These are phyloP conservation scores for Parus major DNA, from an alignment of 2,113 vertebrate genomes.

Conservation along the genomic window DNA sequence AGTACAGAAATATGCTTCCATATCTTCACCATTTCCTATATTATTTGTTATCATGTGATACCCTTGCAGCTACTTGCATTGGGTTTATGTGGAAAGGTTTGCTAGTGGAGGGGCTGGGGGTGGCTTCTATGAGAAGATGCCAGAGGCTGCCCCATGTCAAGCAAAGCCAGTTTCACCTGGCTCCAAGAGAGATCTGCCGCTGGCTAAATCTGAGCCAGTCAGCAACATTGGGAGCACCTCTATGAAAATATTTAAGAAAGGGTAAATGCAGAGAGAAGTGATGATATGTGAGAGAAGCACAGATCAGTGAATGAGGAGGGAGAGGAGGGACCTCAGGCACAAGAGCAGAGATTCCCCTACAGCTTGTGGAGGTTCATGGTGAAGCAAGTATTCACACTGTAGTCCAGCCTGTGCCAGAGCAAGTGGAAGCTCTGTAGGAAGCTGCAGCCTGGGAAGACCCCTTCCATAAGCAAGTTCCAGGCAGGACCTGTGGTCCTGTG, in stretches of 20 bases:
- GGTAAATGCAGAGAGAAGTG: not conserved
- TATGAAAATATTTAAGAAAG: not conserved
- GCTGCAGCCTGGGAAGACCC: not conserved
- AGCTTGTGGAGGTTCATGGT: not conserved
- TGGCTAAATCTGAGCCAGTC: not conserved
- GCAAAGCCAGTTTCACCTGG: not conserved
- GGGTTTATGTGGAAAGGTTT: not conserved
- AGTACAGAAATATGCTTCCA: not conserved
- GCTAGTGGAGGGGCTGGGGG: not conserved
- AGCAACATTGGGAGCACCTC: accelerated
- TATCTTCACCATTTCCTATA: not conserved
- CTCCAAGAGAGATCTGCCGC: not conserved
- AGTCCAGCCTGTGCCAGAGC: not conserved
- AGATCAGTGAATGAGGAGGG: not conserved
- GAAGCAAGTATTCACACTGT: not conserved
- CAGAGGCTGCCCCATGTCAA: not conserved
- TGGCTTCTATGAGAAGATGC: not conserved
- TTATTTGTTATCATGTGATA: not conserved
- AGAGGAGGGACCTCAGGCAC: accelerated
- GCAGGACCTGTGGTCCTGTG: not conserved
- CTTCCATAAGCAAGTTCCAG: not conserved
- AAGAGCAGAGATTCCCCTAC: not conserved
- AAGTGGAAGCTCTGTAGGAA: not conserved
- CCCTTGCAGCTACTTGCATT: not conserved
- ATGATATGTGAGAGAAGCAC: not conserved